Conservation (phyloP, 2,113 vertebrate genomes). For the Nasalis larvatus region DNA sequence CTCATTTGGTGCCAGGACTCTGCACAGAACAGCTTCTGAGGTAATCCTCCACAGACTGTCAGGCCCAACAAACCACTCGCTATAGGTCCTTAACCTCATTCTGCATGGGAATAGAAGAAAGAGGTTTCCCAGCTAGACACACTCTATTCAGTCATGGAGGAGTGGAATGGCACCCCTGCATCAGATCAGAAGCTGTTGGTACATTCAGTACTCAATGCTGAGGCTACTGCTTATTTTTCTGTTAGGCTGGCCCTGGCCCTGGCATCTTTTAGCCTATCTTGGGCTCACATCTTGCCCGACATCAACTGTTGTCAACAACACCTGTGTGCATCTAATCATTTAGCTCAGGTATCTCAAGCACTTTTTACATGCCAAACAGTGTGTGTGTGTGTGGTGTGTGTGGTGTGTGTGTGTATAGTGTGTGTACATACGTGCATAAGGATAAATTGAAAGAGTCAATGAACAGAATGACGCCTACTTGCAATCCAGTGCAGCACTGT, state of each 20-base stretch:
- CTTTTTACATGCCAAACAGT: background rate
- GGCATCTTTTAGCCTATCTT: background rate
- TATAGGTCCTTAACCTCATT: background rate
- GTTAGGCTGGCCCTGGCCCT: background rate
- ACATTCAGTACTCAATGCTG: background rate
- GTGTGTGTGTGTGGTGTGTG: background rate
- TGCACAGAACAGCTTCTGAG: background rate
- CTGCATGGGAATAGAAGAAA: background rate
- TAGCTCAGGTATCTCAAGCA: background rate
- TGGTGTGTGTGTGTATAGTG: background rate
- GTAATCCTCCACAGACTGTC: background rate
- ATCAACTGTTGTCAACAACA: background rate
- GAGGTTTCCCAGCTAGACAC: background rate
- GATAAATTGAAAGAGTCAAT: background rate
- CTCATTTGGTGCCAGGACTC: background rate
- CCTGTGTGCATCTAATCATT: background rate
- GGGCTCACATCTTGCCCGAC: background rate
- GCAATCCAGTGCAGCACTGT: background rate
- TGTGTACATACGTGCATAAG: background rate
- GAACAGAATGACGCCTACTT: background rate
- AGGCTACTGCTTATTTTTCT: background rate
- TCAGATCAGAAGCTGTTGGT: background rate
- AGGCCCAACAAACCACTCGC: background rate
- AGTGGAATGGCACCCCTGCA: background rate
- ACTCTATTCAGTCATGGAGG: background rate